These are phyloP conservation scores for Subanguina moxae DNA, from an alignment of 1,140 invertebrate genomes.

Conservation along the genomic window DNA sequence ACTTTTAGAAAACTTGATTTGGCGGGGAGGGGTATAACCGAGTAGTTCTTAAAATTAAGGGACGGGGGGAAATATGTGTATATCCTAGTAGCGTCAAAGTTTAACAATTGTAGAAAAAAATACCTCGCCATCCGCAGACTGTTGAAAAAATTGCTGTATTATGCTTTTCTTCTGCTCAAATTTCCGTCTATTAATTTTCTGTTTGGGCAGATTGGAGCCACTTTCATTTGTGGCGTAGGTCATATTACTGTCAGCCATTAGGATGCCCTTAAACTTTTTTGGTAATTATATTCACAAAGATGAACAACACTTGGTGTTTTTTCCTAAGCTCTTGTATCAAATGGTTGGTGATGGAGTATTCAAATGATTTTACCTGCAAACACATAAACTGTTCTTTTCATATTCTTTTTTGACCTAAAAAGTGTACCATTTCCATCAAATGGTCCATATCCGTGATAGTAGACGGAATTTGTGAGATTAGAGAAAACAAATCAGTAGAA, in stretches of 20 bases:
- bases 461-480: constrained; percentile 46
- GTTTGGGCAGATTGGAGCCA: constrained; percentile 76
- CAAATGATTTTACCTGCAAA: too few relatives aligned
- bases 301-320: constrained; percentile 51
- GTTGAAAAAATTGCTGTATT: constrained; percentile 71
- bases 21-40: too few relatives aligned
- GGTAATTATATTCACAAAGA: constrained; percentile 68
- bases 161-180: constrained; percentile 85
- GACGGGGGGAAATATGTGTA: too few relatives aligned
- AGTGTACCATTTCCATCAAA: constrained; percentile 63
- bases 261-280: constrained; percentile 72
- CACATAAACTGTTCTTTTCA: too few relatives aligned
- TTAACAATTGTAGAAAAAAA: not conserved
- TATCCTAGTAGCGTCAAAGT: too few relatives aligned
- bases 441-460: constrained; percentile 40
- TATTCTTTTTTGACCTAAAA: too few relatives aligned
- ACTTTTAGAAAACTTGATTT: too few relatives aligned
- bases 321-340: constrained; percentile 48
- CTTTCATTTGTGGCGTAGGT: not conserved
- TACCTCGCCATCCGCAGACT: constrained; percentile 29
- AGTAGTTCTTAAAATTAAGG: too few relatives aligned
- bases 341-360: constrained; percentile 55
- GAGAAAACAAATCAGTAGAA: constrained; percentile 49
- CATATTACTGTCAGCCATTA: constrained; percentile 87
- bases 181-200: constrained; percentile 66